Base-by-base conservation (phyloP, 2,113 vertebrate genomes). In the Myiagra hebetior region DNA sequence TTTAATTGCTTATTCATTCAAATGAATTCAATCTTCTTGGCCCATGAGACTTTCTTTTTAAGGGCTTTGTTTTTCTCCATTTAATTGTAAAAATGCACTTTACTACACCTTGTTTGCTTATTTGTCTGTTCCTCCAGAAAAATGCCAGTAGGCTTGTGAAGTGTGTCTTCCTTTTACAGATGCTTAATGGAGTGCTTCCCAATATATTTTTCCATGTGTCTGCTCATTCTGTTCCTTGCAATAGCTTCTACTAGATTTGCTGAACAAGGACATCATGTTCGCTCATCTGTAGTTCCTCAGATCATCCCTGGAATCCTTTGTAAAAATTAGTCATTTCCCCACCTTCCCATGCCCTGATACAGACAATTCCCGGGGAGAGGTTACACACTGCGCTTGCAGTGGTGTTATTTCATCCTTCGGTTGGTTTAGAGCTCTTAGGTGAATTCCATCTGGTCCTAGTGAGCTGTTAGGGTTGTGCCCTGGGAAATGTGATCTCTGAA, bases 1-100 rank as follows among this genome's bases (percentile, higher is more conserved):
- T 88, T 89, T 78, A 17, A 74, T 81, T 92, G 60, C 19, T 85
- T 92, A 31, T 86, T 91, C 33, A 84, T 87, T 89, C 39, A 68
- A 68, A 56, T n/a, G 15, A 75, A 39, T 49, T 49, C 49, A 17
- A 64, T 65, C 42, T 55, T 69, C 46, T 59, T 84, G 62, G 30
- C 27, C 46, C 24, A 37, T 41, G 39, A 77, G 52, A 41, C 35
- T 74, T 86, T 10, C 9, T 59, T 83, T 88, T 42, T 53, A 62
- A 62, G 30, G 56, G 14, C 4, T 22, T 27, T 65, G 8, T n/a
- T 64, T 77, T 70, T 9, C 6, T 24, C 33, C 27, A 17, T 50
- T 18, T 41, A 52, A 28, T 67, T 76, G 59, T 77, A 10, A 69
- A 87, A 91, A 37, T 68, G 33, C 3, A 24, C 10, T 57, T 63